Conservation (phyloP, 2,113 vertebrate genomes). For the Periophthalmus modestus region DNA sequence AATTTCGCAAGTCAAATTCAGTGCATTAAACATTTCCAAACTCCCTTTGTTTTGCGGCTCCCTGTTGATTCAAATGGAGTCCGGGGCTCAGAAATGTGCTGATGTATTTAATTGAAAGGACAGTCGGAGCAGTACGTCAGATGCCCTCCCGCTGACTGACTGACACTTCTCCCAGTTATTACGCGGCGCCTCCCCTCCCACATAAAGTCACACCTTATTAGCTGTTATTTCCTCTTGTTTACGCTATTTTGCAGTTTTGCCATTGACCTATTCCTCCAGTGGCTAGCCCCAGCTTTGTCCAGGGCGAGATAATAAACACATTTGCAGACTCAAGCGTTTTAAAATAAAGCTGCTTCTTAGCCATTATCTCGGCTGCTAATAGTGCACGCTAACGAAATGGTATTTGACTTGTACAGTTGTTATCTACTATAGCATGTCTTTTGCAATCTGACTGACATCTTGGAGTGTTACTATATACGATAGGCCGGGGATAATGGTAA, state of each 20-base stretch:
- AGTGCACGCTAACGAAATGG: conserved; percentile 1
- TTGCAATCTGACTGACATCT: conserved; percentile 23
- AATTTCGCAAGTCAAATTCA: conserved; percentile 22
- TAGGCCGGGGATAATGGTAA: too few relatives aligned
- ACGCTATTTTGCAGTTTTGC: conserved; percentile 10
- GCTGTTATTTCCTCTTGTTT: conserved; percentile 8
- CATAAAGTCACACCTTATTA: conserved; percentile 9
- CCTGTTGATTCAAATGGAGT: conserved; percentile 13
- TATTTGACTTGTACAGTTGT: conserved; percentile 21
- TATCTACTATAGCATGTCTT: conserved; percentile 4
- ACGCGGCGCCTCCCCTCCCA: neutral
- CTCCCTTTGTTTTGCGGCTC: conserved; percentile 12
- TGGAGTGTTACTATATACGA: neutral
- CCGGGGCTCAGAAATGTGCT: conserved; percentile 18
- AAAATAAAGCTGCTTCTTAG: conserved; percentile 2
- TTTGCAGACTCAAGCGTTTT: neutral
- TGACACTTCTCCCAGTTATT: conserved; percentile 15
- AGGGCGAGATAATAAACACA: conserved; percentile 16
- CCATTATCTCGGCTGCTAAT: conserved; percentile 3
- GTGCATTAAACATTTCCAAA: conserved; percentile 25
- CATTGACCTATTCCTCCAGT: conserved; percentile 16
- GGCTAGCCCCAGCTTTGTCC: conserved; percentile 8
- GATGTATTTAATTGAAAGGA: conserved; percentile 42
- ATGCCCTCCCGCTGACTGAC: conserved; percentile 13
- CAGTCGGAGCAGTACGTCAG: conserved; percentile 10